Conservation (phyloP, 2,113 vertebrate genomes). For the Prietella phreatophila region DNA sequence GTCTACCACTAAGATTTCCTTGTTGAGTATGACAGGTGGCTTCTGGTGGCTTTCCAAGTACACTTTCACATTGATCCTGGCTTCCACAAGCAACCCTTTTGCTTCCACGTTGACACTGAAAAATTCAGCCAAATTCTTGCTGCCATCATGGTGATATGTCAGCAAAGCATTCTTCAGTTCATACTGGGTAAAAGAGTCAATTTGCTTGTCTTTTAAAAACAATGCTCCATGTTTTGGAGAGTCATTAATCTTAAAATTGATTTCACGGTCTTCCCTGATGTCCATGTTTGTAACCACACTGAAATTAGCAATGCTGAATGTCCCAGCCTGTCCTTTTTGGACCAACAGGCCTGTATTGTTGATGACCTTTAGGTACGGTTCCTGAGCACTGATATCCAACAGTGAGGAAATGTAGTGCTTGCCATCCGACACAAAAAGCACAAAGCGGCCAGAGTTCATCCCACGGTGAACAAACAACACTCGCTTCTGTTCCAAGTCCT, state of each 20-base stretch:
- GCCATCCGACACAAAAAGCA: constrained; percentile 87
- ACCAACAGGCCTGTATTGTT: constrained; percentile 84
- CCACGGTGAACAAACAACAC: constrained; percentile 83
- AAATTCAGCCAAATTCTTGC: constrained; percentile 72
- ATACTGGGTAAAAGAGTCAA: constrained; percentile 74
- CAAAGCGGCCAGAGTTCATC: constrained; percentile 76
- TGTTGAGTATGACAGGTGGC: constrained; percentile 70
- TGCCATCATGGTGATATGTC: constrained; percentile 77
- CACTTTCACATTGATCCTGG: constrained; percentile 70
- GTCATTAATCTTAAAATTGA: constrained; percentile 68
- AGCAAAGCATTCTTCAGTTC: constrained; percentile 76
- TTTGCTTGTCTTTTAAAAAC: constrained; percentile 61
- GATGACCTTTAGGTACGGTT: constrained; percentile 74
- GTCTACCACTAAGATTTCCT: constrained; percentile 78
- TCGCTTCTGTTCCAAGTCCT: constrained; percentile 75
- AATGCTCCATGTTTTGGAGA: constrained; percentile 76
- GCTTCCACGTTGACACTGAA: constrained; percentile 77
- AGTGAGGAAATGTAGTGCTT: constrained; percentile 81
- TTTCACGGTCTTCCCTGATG: constrained; percentile 73
- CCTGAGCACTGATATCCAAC: constrained; percentile 80
- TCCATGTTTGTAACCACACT: constrained; percentile 84
- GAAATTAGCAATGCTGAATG: constrained; percentile 74
- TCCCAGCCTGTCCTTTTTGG: constrained; percentile 74
- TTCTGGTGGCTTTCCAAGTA: constrained; percentile 80
- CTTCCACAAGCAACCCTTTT: constrained; percentile 66